Percentiles rank a stretch among this genome's conserved stretches.
These are phyloP conservation scores for Pandemis corylana DNA, from an alignment of 2,888 invertebrate genomes.

Conservation along the genomic window DNA sequence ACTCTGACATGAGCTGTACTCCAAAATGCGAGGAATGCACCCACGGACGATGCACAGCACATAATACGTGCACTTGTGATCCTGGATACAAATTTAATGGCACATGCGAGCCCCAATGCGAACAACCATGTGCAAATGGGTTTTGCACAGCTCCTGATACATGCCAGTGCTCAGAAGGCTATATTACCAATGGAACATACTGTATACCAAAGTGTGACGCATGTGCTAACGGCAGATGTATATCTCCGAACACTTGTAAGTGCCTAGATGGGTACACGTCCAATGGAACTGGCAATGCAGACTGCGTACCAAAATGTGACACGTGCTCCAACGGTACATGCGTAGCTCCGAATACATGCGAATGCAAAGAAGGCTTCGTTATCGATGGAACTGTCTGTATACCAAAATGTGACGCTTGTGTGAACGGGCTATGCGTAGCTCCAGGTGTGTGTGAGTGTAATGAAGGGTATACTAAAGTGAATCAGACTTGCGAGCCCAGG, in stretches of 20 bases:
- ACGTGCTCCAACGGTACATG: conserved; percentile 22
- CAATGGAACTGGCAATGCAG: conserved; percentile 17
- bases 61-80: conserved; percentile 23
- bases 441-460: conserved; percentile 86
- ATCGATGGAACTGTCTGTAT: conserved; percentile 41
- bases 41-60: conserved; percentile 25
- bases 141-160: conserved; percentile 51
- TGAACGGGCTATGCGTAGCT: conserved; percentile 84
- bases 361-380: conserved; percentile 18
- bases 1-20: conserved; percentile 50
- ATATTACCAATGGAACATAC: conserved; percentile 30
- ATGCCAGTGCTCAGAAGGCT: conserved; percentile 48
- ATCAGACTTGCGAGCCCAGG: conserved; percentile 52
- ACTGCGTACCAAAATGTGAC: conserved; percentile 51
- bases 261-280: conserved; percentile 15
- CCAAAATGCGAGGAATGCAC: conserved; percentile 46
- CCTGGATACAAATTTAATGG: conserved; percentile 24
- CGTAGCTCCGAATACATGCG: conserved; percentile 58
- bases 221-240: conserved; percentile 72
- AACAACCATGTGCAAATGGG: conserved; percentile 13
- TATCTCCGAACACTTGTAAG: conserved; percentile 54
- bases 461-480: conserved; percentile 73
- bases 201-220: conserved; percentile 52
- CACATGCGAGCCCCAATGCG: conserved; percentile 37
- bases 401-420: conserved; percentile 53